Evolutionary conservation across 2,888 invertebrate species (phyloP).

Genomic region (Noctua comes): DNA sequence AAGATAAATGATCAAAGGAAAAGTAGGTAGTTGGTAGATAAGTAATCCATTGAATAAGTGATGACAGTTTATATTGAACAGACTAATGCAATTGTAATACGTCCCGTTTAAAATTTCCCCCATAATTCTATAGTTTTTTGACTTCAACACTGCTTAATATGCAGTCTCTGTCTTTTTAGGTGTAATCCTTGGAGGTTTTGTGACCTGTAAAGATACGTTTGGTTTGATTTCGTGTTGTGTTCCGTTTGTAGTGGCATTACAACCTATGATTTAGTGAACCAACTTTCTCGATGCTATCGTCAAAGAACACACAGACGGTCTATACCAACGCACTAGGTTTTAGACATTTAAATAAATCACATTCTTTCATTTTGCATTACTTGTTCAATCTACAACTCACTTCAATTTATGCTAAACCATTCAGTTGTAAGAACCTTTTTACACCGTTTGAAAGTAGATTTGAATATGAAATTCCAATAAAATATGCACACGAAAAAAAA

Average conservation of each 20-base stretch:
- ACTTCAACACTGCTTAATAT: too few species aligned
- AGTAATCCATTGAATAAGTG: too few species aligned
- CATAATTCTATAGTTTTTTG: too few species aligned
- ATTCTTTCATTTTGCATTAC: conserved; percentile 18
- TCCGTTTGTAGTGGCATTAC: not conserved
- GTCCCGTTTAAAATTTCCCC: too few species aligned
- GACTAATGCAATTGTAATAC: too few species aligned
- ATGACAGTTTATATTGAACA: too few species aligned
- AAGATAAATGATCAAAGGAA: too few species aligned
- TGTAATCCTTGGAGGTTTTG: not conserved
- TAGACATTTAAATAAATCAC: not conserved
- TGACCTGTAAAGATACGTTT: not conserved
- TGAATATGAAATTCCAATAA: conserved; percentile 72
- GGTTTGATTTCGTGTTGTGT: not conserved
- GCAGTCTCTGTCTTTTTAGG: not conserved
- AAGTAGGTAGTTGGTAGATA: too few species aligned
- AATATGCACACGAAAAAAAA: conserved; percentile 72
- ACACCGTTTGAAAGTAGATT: conserved; percentile 54
- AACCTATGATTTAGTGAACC: not conserved
- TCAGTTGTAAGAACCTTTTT: conserved; percentile 55
- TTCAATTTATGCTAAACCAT: conserved; percentile 48
- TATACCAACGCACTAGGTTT: not conserved
- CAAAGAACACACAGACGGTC: not conserved
- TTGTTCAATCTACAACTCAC: conserved; percentile 39
- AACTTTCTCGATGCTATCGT: not conserved